Conservation (phyloP, 1,140 invertebrate species). For the Acromyrmex heyeri region DNA sequence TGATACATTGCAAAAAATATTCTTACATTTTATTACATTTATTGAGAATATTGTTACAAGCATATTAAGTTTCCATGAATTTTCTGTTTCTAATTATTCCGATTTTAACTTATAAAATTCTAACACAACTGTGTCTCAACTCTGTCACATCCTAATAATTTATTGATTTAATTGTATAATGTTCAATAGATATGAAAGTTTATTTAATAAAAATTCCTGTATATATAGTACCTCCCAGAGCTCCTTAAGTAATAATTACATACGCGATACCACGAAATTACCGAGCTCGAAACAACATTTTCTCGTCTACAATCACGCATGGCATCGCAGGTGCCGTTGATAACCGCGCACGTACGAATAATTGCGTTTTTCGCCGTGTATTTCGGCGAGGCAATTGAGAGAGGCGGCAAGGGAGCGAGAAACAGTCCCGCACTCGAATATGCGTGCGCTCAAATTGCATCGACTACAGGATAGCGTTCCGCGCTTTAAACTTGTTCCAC, state of each 20-base stretch:
- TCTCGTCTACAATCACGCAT: constrained; percentile 43
- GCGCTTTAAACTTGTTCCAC: constrained; percentile 61
- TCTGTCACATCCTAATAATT: constrained; percentile 1
- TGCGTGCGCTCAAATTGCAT: constrained; percentile 61
- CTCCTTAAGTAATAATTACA: constrained; percentile 19
- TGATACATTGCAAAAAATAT: not conserved
- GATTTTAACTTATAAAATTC: constrained; percentile 8
- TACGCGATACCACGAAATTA: constrained; percentile 25
- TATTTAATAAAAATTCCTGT: not conserved
- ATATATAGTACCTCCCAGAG: not conserved
- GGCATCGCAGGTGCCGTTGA: constrained; percentile 43
- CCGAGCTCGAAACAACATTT: constrained; percentile 42
- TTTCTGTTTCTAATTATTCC: not conserved
- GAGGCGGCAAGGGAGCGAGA: constrained; percentile 37
- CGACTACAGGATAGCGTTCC: constrained; percentile 55
- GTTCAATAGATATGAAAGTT: not conserved
- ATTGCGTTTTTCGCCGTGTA: constrained; percentile 62
- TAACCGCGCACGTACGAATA: constrained; percentile 56
- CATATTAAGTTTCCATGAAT: not conserved
- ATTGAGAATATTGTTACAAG: not conserved
- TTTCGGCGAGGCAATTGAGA: constrained; percentile 56
- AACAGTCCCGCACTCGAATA: constrained; percentile 45
- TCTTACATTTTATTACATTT: not conserved
- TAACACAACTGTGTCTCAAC: not conserved
- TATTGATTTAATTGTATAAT: not conserved